Conservation (phyloP, 2,797 vertebrate genomes). For the Halcyon leucocephala region DNA sequence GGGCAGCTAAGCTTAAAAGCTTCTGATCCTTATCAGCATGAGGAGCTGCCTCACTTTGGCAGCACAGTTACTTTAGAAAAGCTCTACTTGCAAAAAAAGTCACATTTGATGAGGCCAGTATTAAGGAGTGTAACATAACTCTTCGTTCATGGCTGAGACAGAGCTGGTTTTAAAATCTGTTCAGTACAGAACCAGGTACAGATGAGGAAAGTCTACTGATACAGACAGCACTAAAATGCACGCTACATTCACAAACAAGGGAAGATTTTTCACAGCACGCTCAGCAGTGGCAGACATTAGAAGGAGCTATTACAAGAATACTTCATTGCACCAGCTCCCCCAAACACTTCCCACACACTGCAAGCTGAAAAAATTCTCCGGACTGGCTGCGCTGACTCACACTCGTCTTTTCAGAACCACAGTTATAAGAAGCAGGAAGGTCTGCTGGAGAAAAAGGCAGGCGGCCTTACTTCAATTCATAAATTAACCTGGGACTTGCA, state of each 20-base stretch:
- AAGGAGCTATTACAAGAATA: not conserved
- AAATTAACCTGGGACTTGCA: not conserved
- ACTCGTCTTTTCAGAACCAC: not conserved
- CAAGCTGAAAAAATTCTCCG: not conserved
- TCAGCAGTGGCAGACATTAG: not conserved
- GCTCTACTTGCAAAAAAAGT: accelerated
- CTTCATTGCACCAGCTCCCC: not conserved
- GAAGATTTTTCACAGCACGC: not conserved
- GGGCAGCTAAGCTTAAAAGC: not conserved
- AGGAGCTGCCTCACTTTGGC: not conserved
- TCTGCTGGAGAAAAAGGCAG: not conserved
- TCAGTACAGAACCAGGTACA: not conserved
- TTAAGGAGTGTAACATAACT: not conserved
- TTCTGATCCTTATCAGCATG: not conserved
- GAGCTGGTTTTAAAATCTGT: not conserved
- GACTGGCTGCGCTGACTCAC: not conserved
- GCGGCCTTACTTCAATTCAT: not conserved
- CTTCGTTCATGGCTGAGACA: not conserved
- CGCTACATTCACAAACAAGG: not conserved
- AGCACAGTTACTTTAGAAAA: not conserved
- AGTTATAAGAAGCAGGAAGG: not conserved
- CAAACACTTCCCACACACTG: not conserved
- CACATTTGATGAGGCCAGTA: not conserved
- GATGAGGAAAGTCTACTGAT: not conserved
- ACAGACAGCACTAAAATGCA: not conserved